Evolutionary conservation across 1,140 invertebrate species (phyloP), one percentile per base, ranked within the genome.

Genomic region (Achroia grisella): DNA sequence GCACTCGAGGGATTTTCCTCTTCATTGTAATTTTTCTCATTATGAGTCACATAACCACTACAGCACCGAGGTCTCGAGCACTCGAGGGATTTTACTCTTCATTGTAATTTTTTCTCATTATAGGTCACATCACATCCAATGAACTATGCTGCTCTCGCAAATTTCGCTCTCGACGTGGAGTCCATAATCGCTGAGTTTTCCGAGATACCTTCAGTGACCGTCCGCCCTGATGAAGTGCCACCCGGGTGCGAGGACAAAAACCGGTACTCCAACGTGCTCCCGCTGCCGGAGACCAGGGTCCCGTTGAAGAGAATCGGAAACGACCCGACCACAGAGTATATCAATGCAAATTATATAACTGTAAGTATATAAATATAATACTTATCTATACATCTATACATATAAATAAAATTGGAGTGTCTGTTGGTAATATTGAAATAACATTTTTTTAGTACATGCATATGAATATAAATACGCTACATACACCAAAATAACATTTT

Each of bases 181-280:
- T 90, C 90, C 2, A 90, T 96, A 29, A 89, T 89, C 30, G 93
- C 92, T 11, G 94, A 96, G 78, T 96, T 94, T 60, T 74, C 89
- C 0, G 89, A 91, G 60, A 93, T 97, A 47, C 94, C 94, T 0
- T 90, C 91, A 48, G 89, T 94, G 4, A 91, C 90, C 1, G 91
- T 93, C 0, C 89, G 91, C 35, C 90, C 92, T 44, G 94, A 95
- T 53, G 94, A 96, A 63, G 88, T 98, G 13, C 95, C 95, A 0
- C 75, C 88, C 0, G 95, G 95, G 0, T 94, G 93, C 32, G 96
- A 97, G 68, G 89, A 94, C 39, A 97, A 97, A 80, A 98, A 98
- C 81, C 90, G 96, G 59, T 98, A 95, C 86, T 95, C 95, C 31
- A 98, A 98, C 86, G 95, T 97, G 23, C 93, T 97, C 62, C 96